phyloP scores from a whole-genome alignment of 1,140 invertebrate genomes.

The Cephus cinctus region DNA sequence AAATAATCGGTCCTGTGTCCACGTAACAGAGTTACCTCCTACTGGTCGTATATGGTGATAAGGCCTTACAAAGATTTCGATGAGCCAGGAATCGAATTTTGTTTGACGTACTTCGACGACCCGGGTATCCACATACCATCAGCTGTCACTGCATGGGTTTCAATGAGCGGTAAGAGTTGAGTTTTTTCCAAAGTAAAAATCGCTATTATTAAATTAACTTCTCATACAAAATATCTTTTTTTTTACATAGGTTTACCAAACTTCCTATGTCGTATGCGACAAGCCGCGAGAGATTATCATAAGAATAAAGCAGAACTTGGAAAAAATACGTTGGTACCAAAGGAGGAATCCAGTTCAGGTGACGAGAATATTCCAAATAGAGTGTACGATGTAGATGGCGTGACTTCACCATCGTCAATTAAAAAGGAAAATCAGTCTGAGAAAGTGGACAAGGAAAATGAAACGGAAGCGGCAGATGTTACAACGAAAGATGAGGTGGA shows the following conservation, averaged over 20 bases:
- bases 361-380: too few species aligned
- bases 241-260: constrained; percentile 51
- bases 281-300: constrained; percentile 53
- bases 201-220: constrained; percentile 2
- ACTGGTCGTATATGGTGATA: constrained; percentile 86
- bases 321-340: not conserved
- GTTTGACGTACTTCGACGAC: constrained; percentile 85
- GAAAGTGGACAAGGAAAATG: not conserved
- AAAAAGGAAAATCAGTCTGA: not conserved
- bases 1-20: too few species aligned
- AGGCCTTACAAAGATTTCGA: constrained; percentile 64
- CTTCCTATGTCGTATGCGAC: constrained; percentile 53
- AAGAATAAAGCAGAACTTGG: constrained; percentile 33
- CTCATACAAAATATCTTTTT: constrained; percentile 6
- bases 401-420: not conserved
- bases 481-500: not conserved
- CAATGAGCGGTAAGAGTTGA: constrained; percentile 45
- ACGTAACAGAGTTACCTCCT: constrained; percentile 66
- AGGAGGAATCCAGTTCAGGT: too few species aligned
- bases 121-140: constrained; percentile 72
- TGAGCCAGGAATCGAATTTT: constrained; percentile 78
- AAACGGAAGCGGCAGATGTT: not conserved
- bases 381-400: not conserved
- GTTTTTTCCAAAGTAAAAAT: constrained; percentile 8
- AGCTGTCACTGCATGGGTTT: constrained; percentile 67